Evolutionary conservation across 1,140 invertebrate species (phyloP).

Genomic region (Leptestheria dahalacensis): DNA sequence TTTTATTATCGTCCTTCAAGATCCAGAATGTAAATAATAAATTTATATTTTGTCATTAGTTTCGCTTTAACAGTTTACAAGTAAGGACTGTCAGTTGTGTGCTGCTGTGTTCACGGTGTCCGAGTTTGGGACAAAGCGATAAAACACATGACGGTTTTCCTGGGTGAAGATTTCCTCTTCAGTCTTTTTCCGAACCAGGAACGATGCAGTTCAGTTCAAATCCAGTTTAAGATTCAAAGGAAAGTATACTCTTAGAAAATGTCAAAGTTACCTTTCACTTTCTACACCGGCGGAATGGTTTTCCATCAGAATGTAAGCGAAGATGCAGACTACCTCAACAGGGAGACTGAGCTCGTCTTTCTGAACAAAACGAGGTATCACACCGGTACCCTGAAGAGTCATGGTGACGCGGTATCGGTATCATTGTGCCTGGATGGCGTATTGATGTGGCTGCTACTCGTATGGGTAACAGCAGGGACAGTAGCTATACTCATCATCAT

Average conservation of each 20-base stretch:
- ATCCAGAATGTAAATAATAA: no score
- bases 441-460: slow-evolving; percentile 10
- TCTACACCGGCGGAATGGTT: background rate
- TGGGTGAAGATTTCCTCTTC: no score
- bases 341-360: background rate
- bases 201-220: background rate
- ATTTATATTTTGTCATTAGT: no score
- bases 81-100: no score
- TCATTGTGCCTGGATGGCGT: slow-evolving; percentile 11
- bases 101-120: no score
- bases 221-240: background rate
- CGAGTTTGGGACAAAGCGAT: no score
- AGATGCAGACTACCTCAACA: background rate
- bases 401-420: background rate
- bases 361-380: background rate
- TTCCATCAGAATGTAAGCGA: no score
- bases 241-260: no score
- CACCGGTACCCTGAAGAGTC: background rate
- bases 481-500: slow-evolving; percentile 1
- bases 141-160: no score
- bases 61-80: no score
- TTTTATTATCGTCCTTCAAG: no score
- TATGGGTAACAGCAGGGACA: slow-evolving; percentile 12
- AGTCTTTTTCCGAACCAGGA: background rate
- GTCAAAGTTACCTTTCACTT: background rate